Evolutionary conservation across 2,888 invertebrate genomes (phyloP).

Genomic region (Eurois occulta): DNA sequence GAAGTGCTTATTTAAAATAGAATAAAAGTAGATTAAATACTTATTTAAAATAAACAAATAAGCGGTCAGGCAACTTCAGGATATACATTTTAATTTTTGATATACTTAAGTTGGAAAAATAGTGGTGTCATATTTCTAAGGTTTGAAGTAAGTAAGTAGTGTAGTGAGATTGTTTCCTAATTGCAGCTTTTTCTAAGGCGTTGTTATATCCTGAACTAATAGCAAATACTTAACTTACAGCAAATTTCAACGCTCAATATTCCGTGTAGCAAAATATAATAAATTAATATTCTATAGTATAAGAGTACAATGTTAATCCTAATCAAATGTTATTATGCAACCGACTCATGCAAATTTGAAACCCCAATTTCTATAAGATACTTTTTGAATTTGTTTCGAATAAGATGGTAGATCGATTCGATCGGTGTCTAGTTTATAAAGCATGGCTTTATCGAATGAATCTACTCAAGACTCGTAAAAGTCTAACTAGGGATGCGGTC

Average conservation of each 20-base stretch:
- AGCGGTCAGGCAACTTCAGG: conserved; percentile 63
- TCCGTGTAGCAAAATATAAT: conserved; percentile 63
- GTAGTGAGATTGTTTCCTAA: conserved; percentile 51
- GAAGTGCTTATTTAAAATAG: conserved; percentile 62
- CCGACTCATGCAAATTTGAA: conserved; percentile 81
- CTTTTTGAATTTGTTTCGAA: conserved; percentile 68
- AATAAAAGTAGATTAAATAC: conserved; percentile 42
- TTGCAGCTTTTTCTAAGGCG: conserved; percentile 18
- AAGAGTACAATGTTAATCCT: conserved; percentile 49
- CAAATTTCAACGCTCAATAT: conserved; percentile 47
- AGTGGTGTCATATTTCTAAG: conserved; percentile 51
- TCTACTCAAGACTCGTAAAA: conserved; percentile 64
- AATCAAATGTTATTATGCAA: conserved; percentile 56
- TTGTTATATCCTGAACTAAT: conserved; percentile 59
- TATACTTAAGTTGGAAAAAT: conserved; percentile 50
- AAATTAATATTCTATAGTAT: conserved; percentile 52
- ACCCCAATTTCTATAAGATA: conserved; percentile 67
- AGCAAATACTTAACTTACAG: conserved; percentile 60
- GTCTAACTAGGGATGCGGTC: conserved; percentile 79
- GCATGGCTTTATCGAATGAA: conserved; percentile 65
- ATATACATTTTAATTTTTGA: conserved; percentile 45
- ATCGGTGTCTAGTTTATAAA: conserved; percentile 56
- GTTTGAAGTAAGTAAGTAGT: conserved; percentile 16
- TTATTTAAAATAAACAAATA: conserved; percentile 41
- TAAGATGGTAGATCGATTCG: conserved; percentile 60